Base-by-base conservation (phyloP, 2,888 invertebrate species). In the Pasiphila rectangulata region DNA sequence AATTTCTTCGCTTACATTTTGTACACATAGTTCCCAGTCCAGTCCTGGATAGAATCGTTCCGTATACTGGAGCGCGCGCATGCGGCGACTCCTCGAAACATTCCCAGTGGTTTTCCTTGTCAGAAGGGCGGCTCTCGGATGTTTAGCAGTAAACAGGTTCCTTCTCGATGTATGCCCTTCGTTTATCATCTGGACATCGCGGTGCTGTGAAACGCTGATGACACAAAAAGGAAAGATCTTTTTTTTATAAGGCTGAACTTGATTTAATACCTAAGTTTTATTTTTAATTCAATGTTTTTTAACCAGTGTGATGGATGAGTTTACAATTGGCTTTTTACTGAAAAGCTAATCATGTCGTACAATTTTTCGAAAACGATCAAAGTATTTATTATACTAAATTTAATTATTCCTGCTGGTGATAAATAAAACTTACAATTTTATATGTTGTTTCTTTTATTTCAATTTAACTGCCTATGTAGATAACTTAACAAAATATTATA, bases 181-280 rank as follows among this genome's bases (percentile, higher is more conserved):
- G 70, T 59, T 61, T 55, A 62, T 70, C 67, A 55, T 45, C 44
- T 49, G 70, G 69, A 62, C 76, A 64, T 58, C 66, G 54, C 69
- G 75, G 80, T 80, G 83, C 80, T 81, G 69, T 70, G 65, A 73
- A 63, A 72, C 75, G 73, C 73, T 73, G 71, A 73, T 75, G 71
- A 81, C 79, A 82, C 75, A 73, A 80, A 59, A 82, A 75, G 77
- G 78, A 82, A 81, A 78, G 79, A 83, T 84, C 83, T 87, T 86
- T 83, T n/a, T 75, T 83, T 87, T 86, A 88, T 88, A 88, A 88
- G 88, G 88, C 88, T 88, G 88, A 88, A 80, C 79, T 72, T 76
- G 72, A 77, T 81, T 85, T 84, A 79, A 78, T 75, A 79, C 77
- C 79, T 83, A 85, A 83, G 82, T 84, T 82, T 79, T 83, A 80